phyloP scores from a whole-genome alignment of 2,888 invertebrate species.

The Toxonevra muliebris region DNA sequence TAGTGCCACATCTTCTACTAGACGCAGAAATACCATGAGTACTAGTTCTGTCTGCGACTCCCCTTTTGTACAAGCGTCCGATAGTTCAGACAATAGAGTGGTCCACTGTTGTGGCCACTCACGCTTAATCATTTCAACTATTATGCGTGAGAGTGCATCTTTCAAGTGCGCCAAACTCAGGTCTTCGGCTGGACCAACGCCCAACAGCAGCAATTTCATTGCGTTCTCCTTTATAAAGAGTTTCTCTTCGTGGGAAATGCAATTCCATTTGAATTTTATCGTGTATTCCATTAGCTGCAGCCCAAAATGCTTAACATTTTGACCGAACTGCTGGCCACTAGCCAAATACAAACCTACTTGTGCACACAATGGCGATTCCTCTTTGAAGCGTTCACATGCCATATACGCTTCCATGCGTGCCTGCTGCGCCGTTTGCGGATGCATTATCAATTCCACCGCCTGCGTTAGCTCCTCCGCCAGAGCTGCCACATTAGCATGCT shows the following conservation, averaged over 20 bases:
- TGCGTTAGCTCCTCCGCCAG: slow-evolving; percentile 79
- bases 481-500: slow-evolving; percentile 58
- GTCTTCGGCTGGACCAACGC: slow-evolving; percentile 78
- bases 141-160: slow-evolving; percentile 86
- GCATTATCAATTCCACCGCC: slow-evolving; percentile 84
- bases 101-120: slow-evolving; percentile 99
- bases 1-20: slow-evolving; percentile 93
- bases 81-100: slow-evolving; percentile 81
- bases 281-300: slow-evolving; percentile 92
- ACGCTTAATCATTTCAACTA: slow-evolving; percentile 95
- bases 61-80: slow-evolving; percentile 82
- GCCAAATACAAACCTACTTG: slow-evolving; percentile 84
- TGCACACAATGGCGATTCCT: slow-evolving; percentile 84
- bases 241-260: slow-evolving; percentile 86
- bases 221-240: slow-evolving; percentile 89
- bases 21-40: slow-evolving; percentile 83
- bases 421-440: slow-evolving; percentile 78
- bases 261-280: slow-evolving; percentile 92
- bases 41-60: slow-evolving; percentile 92
- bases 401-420: slow-evolving; percentile 84
- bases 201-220: slow-evolving; percentile 82
- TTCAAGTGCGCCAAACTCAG: slow-evolving; percentile 77
- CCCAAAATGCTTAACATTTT: slow-evolving; percentile 88
- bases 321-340: slow-evolving; percentile 77
- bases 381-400: slow-evolving; percentile 76